Percentiles rank a stretch among this genome's conserved stretches.
These are phyloP conservation scores for Centroberyx gerrardi DNA, from an alignment of 2,797 vertebrate genomes.

Conservation along the genomic window DNA sequence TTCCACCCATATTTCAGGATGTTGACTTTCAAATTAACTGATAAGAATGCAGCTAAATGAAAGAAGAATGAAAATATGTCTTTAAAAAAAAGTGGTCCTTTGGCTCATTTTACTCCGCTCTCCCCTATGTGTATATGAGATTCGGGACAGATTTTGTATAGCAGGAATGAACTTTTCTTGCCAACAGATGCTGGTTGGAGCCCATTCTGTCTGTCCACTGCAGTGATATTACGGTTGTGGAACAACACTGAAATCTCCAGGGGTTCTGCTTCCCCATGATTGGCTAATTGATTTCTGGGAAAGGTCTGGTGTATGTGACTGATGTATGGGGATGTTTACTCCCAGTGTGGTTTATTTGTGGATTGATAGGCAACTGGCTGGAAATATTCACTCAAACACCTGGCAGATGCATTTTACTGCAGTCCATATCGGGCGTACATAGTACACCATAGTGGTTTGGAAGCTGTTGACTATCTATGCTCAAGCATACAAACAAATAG, in stretches of 20 bases:
- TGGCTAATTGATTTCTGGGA: slow-evolving; percentile 29
- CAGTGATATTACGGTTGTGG: background rate
- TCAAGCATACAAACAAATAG: background rate
- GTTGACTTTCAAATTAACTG: no score
- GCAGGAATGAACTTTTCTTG: background rate
- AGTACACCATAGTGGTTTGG: background rate
- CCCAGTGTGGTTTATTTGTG: slow-evolving; percentile 27
- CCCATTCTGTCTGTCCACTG: background rate
- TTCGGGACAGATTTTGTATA: background rate
- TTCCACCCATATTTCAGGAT: no score
- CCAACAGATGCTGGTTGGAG: slow-evolving; percentile 2
- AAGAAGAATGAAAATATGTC: no score
- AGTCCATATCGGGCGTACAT: background rate
- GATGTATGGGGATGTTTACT: slow-evolving; percentile 5
- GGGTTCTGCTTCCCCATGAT: slow-evolving; percentile 3
- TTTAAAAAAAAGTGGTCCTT: no score
- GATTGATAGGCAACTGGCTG: slow-evolving; percentile 17
- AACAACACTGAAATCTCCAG: background rate
- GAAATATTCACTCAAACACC: slow-evolving; percentile 34
- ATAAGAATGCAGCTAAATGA: no score
- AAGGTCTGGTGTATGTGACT: background rate
- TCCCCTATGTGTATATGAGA: background rate
- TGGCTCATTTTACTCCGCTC: no score
- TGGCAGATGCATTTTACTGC: slow-evolving; percentile 4
- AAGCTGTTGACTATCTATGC: background rate